Evolutionary conservation across 2,888 invertebrate species (phyloP).

Genomic region (Augochlorella aurata): DNA sequence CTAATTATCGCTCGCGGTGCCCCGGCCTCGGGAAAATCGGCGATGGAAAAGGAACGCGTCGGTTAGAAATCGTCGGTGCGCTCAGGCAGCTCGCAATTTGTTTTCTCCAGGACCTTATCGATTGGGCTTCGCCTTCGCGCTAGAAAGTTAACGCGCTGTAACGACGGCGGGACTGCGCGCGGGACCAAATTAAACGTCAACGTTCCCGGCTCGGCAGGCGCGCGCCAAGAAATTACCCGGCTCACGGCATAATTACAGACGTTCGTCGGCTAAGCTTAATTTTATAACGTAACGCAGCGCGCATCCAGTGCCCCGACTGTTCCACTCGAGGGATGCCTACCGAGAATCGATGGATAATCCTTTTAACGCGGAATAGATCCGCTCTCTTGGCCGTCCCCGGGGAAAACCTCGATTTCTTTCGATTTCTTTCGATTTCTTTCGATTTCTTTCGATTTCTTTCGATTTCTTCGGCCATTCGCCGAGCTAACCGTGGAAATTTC

Average conservation of each 20-base stretch:
- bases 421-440: too few relatives aligned
- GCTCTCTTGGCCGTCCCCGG: too few relatives aligned
- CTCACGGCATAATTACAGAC: constrained; percentile 54
- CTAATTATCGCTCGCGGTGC: background rate
- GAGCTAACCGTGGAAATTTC: background rate
- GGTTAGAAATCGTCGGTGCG: constrained; percentile 17
- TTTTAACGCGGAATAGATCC: background rate
- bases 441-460: too few relatives aligned
- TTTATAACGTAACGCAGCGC: constrained; percentile 25
- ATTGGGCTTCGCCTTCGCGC: constrained; percentile 52
- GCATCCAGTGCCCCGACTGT: background rate
- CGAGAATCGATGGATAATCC: constrained; percentile 10
- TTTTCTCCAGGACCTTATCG: constrained; percentile 27
- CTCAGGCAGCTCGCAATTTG: constrained; percentile 42
- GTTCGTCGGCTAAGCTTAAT: constrained; percentile 35
- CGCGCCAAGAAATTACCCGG: constrained; percentile 52
- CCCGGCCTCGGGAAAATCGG: background rate
- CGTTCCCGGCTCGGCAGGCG: constrained; percentile 23
- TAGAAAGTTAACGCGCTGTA: constrained; percentile 56
- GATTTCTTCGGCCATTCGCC: background rate
- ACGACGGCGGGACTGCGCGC: constrained; percentile 44
- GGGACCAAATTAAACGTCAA: constrained; percentile 58
- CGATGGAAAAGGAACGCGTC: background rate
- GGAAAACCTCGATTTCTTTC: background rate
- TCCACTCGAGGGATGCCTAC: background rate